Evolutionary conservation across 2,113 vertebrate genomes (phyloP), one percentile per base, ranked within the genome.

Genomic region (Rhegmatorhina hoffmannsi): DNA sequence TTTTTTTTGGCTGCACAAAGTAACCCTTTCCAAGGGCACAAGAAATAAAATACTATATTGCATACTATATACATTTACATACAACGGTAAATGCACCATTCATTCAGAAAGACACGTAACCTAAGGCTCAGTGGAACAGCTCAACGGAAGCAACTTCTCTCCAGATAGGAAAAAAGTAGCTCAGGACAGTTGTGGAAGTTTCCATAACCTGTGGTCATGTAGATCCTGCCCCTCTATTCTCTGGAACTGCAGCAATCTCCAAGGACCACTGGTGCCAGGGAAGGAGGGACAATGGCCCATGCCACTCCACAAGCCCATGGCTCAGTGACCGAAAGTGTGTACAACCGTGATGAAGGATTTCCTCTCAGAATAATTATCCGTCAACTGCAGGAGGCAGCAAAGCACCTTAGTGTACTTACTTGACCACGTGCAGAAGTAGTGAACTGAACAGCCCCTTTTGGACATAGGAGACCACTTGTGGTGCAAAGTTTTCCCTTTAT

Each of bases 61-160:
- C 95, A 94, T 96, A 96, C 91, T 97, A 96, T 97, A 95, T 94
- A 97, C 97, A 97, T 95, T 97, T 97, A 97, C 97, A 96, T 97
- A 97, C 93, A 97, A 93, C 0, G 70, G 96, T 95, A 96, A 97
- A 97, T 94, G 95, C 95, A 97, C 97, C 96, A 96, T 94, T 97
- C 95, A 90, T 94, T 96, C 82, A 82, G 87, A 97, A 97, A 96
- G 95, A 96, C 96, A 97, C 95, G 95, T 96, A 89, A 96, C 89
- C 97, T 97, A 97, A 96, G 96, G 97, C 96, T 97, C 95, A 95
- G 91, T 38, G 78, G 93, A 94, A 89, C 95, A 93, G 79, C 89
- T 95, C 86, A 59, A 79, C 56, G 95, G 58, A 88, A 94, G 66
- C 93, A 86, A 36, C 92, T 53, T 92, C 80, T 63, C 88, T 91